Evolutionary conservation across 92 coral and sea anemone species (phyloP).

Genomic region (Epizoanthus fatuus): DNA sequence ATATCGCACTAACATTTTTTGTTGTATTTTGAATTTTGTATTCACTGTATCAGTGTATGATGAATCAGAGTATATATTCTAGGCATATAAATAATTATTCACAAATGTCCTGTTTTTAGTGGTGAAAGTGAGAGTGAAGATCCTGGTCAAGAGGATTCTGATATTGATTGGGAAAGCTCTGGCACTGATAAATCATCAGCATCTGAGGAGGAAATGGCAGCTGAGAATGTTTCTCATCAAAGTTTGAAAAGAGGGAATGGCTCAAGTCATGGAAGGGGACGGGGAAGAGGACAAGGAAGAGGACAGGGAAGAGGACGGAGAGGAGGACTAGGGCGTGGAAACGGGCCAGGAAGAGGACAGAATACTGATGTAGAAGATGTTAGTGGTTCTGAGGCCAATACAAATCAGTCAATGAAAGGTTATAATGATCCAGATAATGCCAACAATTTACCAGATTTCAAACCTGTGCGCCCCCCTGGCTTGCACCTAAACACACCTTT

Average conservation of each 20-base stretch:
- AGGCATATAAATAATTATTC: background rate
- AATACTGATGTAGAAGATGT: background rate
- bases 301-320: conserved; percentile 5
- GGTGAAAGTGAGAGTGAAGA: conserved; percentile 30
- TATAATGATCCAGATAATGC: conserved; percentile 63
- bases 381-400: conserved; percentile 20
- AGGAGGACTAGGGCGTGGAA: background rate
- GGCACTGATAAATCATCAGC: background rate
- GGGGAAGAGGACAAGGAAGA: conserved; percentile 8
- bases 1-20: background rate
- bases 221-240: background rate
- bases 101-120: conserved; percentile 18
- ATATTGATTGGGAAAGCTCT: conserved; percentile 11
- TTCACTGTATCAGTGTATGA: background rate
- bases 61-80: background rate
- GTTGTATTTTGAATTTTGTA: background rate
- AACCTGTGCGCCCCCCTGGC: conserved; percentile 72
- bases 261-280: conserved; percentile 31
- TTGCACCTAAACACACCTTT: conserved; percentile 49
- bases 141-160: background rate
- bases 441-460: conserved; percentile 68
- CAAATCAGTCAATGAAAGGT: conserved; percentile 34
- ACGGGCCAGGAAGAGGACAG: conserved; percentile 16
- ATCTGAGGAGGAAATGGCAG: conserved; percentile 21
- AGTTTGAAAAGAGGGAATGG: background rate